Evolutionary conservation across 1,140 invertebrate genomes (phyloP).

Genomic region (Matsumurasca onukii): DNA sequence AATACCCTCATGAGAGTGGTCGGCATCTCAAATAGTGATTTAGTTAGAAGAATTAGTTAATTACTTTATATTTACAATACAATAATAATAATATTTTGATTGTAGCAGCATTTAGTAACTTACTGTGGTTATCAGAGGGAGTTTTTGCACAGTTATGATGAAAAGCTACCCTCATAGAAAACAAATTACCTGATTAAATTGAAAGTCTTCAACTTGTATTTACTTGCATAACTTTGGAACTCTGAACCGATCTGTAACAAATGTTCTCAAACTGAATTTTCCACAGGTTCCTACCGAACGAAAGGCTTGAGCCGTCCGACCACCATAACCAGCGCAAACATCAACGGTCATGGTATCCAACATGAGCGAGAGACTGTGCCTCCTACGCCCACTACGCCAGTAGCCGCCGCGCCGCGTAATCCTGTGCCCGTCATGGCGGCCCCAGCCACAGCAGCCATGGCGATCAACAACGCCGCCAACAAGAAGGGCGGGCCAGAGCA

Average conservation of each 20-base stretch:
- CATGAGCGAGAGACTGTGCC: conserved; percentile 51
- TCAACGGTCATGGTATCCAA: conserved; percentile 49
- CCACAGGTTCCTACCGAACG: conserved; percentile 49
- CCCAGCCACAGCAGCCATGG: conserved; percentile 25
- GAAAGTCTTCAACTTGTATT: no score
- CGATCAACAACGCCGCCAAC: conserved; percentile 25
- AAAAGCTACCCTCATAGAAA: no score
- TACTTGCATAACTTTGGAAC: no score
- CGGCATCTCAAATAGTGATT: no score
- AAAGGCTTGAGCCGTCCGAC: conserved; percentile 47
- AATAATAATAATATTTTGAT: not conserved
- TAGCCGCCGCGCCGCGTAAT: conserved; percentile 37
- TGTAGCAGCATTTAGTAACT: not conserved
- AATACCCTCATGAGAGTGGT: no score
- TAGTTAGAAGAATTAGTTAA: no score
- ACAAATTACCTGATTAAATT: no score
- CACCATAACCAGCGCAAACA: conserved; percentile 44
- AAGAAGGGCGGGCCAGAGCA: not conserved
- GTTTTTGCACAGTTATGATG: no score
- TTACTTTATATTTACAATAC: not conserved
- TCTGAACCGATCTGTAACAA: no score
- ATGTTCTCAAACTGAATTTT: no score
- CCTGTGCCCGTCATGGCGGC: no score
- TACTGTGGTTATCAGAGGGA: no score
- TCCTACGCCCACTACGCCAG: conserved; percentile 46